phyloP scores from a whole-genome alignment of 2,888 invertebrate genomes.

The Pteria penguin region DNA sequence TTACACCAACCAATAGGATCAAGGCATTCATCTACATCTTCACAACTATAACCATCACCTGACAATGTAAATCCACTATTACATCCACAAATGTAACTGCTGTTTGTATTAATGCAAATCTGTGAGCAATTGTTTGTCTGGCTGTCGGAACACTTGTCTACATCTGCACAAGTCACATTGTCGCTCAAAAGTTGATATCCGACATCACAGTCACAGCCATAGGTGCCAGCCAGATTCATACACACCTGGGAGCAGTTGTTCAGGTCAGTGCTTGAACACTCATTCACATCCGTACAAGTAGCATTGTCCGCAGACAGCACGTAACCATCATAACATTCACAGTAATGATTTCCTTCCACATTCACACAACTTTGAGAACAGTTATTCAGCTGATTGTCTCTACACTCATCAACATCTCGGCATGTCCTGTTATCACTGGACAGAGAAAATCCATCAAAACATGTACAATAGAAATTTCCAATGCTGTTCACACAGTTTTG shows the following conservation, averaged over 20 bases:
- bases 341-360: neutral
- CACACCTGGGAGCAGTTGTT: constrained; percentile 20
- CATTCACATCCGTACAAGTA: constrained; percentile 21
- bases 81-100: constrained; percentile 17
- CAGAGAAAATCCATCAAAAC: neutral
- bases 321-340: neutral
- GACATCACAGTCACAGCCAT: constrained; percentile 5
- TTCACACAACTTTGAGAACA: constrained; percentile 23
- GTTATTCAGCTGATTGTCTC: neutral
- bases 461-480: constrained; percentile 21
- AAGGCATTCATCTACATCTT: constrained; percentile 20
- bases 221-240: neutral
- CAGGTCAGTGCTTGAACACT: neutral
- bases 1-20: no score
- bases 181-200: neutral
- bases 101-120: constrained; percentile 1
- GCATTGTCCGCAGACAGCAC: neutral
- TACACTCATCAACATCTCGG: constrained; percentile 19
- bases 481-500: constrained; percentile 15
- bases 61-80: neutral
- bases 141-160: neutral
- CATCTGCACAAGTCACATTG: neutral
- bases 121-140: constrained; percentile 12
- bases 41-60: constrained; percentile 5
- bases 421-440: constrained; percentile 3